Percentiles rank a stretch among this genome's conserved stretches.
Evolutionary conservation across 2,888 invertebrate species (phyloP).

Genomic region (Heliconius ethilla): DNA sequence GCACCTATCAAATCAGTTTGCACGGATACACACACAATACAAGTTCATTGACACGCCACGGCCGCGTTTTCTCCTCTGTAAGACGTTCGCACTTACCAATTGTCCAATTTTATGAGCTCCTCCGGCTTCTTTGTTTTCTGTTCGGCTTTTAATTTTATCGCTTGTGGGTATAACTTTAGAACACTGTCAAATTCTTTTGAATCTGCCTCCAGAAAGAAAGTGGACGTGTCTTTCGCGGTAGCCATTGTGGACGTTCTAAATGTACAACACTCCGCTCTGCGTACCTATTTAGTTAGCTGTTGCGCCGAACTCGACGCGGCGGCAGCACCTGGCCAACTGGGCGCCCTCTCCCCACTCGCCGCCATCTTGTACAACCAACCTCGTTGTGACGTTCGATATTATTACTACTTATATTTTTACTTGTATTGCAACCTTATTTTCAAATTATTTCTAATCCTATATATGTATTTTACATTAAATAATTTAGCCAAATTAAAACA

Average conservation of each 20-base stretch:
- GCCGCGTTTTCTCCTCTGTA: conserved; percentile 82
- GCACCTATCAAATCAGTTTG: conserved; percentile 84
- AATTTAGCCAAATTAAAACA: neutral
- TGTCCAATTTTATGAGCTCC: conserved; percentile 96
- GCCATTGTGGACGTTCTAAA: conserved; percentile 87
- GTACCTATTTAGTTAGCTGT: conserved; percentile 81
- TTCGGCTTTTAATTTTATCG: conserved; percentile 94
- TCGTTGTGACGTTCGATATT: conserved; percentile 79
- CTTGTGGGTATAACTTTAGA: conserved; percentile 94
- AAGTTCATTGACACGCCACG: conserved; percentile 84
- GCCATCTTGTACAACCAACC: conserved; percentile 78
- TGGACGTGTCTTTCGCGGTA: conserved; percentile 94
- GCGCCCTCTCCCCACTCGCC: conserved; percentile 81
- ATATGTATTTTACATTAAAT: neutral
- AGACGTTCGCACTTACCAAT: conserved; percentile 90
- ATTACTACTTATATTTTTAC: conserved; percentile 67
- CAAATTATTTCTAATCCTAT: neutral
- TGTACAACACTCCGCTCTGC: conserved; percentile 74
- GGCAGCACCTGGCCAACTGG: conserved; percentile 83
- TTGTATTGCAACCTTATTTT: conserved; percentile 57
- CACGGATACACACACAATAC: conserved; percentile 83
- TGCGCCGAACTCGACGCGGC: conserved; percentile 83
- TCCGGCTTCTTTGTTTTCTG: conserved; percentile 95
- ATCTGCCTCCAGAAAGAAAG: conserved; percentile 95
- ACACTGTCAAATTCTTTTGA: conserved; percentile 93